Base-by-base conservation (phyloP, 2,888 invertebrate species). In the Ornithoptera priamus region DNA sequence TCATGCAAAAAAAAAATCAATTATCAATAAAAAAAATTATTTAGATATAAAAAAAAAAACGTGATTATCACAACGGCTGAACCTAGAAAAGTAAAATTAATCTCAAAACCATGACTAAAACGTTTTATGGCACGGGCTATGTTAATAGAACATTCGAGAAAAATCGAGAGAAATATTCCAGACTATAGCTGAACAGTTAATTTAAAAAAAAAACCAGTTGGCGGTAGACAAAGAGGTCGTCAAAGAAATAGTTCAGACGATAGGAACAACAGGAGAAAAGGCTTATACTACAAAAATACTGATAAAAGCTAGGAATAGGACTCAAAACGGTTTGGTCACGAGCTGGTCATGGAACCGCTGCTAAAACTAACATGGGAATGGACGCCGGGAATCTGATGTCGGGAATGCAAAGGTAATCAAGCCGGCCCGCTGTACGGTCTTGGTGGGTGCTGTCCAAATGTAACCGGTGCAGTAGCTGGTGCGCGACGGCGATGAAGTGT, bases 281-380 rank as follows among this genome's bases (percentile, higher is more conserved):
- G 77, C 90, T 90, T 90, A 91, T 61, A 69, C 86, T 90, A 90
- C 78, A 80, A 84, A 79, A 90, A 90, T 91, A 91, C 89, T 90
- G 90, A 88, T 88, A 87, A 78, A 85, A 82, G 81, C 86, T 90
- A 90, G 87, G 88, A 83, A 80, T 84, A 82, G 85, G 85, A 77
- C 79, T 76, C 74, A 77, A 78, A 81, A 76, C 75, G 80, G 81
- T 85, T 85, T 85, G 85, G 83, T 85, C 81, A 80, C 80, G 80
- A 80, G 77, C 70, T 65, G 66, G 62, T 73, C 73, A 73, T 64
- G 66, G 73, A 65, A 69, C 71, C 62, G 70, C 68, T 69, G 74
- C 75, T 79, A 80, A 76, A 71, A 72, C 79, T 80, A 80, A 72
- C 39, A 65, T 65, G 77, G 79, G 79, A 80, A 81, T 81, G 81